phyloP scores from a whole-genome alignment of 2,797 vertebrate genomes.

The Chelonia mydas region DNA sequence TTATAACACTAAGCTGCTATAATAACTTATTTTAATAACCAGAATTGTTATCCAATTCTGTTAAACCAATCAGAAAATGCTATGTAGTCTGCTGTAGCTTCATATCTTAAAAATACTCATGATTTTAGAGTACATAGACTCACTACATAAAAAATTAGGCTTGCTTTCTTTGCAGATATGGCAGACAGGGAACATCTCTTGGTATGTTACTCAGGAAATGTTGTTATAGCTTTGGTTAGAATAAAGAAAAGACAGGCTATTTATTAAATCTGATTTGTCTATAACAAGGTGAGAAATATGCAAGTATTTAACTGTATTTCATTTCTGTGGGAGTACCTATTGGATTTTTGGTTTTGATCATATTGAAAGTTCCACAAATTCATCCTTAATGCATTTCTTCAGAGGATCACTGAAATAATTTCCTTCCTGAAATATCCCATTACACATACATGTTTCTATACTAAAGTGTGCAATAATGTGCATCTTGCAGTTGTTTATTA shows the following conservation, averaged over 20 bases:
- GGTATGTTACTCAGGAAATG: neutral
- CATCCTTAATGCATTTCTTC: neutral
- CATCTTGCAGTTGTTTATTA: neutral
- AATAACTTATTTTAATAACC: neutral
- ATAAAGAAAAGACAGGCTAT: neutral
- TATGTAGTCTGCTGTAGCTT: neutral
- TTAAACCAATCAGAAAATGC: neutral
- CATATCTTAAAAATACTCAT: neutral
- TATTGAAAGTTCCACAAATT: neutral
- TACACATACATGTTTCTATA: neutral
- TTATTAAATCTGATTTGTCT: neutral
- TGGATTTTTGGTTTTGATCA: neutral
- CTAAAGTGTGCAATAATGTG: fast-evolving
- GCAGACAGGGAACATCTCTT: neutral
- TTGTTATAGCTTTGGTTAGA: neutral
- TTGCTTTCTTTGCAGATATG: neutral
- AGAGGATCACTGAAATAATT: neutral
- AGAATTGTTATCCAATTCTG: no score
- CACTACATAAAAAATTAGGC: fast-evolving
- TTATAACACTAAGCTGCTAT: neutral
- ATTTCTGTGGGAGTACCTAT: neutral
- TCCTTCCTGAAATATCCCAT: neutral
- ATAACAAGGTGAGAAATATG: neutral
- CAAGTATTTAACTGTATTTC: fast-evolving
- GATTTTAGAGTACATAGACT: fast-evolving